Evolutionary conservation across 2,888 invertebrate genomes (phyloP).

Genomic region (Leptinotarsa tumamoca): DNA sequence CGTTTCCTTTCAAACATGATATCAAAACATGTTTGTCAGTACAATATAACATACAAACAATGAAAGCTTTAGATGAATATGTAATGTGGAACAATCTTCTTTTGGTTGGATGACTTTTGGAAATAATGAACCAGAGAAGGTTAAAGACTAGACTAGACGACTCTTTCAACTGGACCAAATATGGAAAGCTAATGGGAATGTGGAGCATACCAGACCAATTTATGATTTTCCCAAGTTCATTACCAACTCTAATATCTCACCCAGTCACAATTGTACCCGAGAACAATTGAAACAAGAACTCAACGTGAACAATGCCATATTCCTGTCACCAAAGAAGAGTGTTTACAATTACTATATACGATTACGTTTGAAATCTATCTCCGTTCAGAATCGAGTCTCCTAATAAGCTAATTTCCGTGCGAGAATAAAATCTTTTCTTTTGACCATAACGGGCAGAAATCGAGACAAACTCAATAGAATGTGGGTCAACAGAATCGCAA

Average conservation of each 20-base stretch:
- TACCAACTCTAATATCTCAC: neutral
- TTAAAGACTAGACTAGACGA: no score
- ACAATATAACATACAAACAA: no score
- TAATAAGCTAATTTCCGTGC: constrained; percentile 51
- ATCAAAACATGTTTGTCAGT: no score
- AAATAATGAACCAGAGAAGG: no score
- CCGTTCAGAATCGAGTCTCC: constrained; percentile 26
- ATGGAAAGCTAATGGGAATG: no score
- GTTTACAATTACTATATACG: constrained; percentile 3
- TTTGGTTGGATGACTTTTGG: no score
- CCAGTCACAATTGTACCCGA: neutral
- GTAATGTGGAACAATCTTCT: no score
- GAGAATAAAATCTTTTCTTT: constrained; percentile 52
- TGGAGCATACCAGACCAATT: no score
- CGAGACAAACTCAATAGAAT: constrained; percentile 45
- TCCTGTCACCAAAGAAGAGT: constrained; percentile 5
- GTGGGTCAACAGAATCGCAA: constrained; percentile 51
- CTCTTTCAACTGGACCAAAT: no score
- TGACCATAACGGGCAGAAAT: constrained; percentile 51
- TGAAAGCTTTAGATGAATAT: no score
- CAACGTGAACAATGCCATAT: neutral
- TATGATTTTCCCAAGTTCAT: neutral
- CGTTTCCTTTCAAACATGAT: no score
- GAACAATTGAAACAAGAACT: neutral
- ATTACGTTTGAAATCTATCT: neutral